Base-by-base conservation (phyloP, 2,888 invertebrate genomes). In the Drosophila pseudotalamancana region DNA sequence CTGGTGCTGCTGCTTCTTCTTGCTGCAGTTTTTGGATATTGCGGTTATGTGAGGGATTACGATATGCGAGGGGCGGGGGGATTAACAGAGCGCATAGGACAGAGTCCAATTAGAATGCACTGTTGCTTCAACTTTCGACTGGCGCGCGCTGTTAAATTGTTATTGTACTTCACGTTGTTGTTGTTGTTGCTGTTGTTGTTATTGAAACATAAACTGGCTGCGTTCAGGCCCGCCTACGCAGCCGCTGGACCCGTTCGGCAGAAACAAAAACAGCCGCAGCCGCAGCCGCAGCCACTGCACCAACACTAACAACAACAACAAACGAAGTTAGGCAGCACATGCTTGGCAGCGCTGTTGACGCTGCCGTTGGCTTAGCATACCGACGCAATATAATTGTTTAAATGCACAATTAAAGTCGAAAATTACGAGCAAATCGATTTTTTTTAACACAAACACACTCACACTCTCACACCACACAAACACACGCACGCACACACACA, bases 151-250 rank as follows among this genome's bases (percentile, higher is more conserved):
- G 16, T 59, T 16, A 21, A 61, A 25, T 35, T 39, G 57, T 51
- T 57, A 56, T 49, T 59, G 59, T 61, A 29, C 37, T 55, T 63
- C 54, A 50, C 46, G 60, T 60, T 56, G 19, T 61, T 45, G 32
- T 50, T 57, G 53, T 56, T 64, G 40, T 55, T 65, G 56, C 53
- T 42, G 54, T 60, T 57, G 25, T 65, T 54, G 39, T 51, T 61
- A 54, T 54, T 63, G 49, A 51, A 53, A 60, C 51, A 72, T 35
- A 71, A 73, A 74, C 74, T 70, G 70, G 66, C 69, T 73, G 55
- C 54, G 37, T 77, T 80, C 79, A 56, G 68, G 82, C 77, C 85
- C 81, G 85, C 81, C 81, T 74, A 81, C 81, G 79, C 81, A 65
- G 49, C 39, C 25, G 29, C 65, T 48, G 61, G 77, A 81, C 85